Conservation (phyloP, 2,113 vertebrate species). For the Odocoileus virginianus region DNA sequence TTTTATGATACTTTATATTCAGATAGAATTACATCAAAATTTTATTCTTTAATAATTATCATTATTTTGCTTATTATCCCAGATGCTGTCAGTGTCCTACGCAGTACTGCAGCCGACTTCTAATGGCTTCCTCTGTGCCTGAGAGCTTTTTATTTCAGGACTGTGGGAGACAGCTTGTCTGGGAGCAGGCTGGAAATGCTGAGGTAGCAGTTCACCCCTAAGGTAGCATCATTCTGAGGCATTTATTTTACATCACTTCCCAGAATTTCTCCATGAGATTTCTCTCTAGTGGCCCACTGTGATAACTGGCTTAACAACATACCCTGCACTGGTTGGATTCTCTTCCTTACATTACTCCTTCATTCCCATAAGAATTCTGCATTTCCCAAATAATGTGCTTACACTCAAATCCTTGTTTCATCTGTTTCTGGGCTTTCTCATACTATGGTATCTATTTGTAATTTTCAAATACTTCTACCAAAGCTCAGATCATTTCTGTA, state of each 20-base stretch:
- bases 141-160: not conserved
- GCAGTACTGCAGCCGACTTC: not conserved
- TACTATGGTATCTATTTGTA: not conserved
- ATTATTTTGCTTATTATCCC: not conserved
- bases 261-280: not conserved
- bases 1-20: not conserved
- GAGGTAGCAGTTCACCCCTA: not conserved
- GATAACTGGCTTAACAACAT: not conserved
- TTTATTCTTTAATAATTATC: not conserved
- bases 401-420: not conserved
- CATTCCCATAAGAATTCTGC: not conserved
- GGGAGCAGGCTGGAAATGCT: not conserved
- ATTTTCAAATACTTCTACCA: slow-evolving; percentile 3
- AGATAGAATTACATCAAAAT: not conserved
- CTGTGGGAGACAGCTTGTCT: not conserved
- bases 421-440: not conserved
- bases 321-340: not conserved
- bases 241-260: not conserved
- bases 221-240: not conserved
- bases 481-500: not conserved
- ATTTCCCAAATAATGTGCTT: not conserved
- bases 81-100: not conserved
- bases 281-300: not conserved
- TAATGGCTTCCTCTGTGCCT: not conserved
- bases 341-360: not conserved